Conservation (phyloP, 2,888 invertebrate genomes). For the Campopleginae sp. region DNA sequence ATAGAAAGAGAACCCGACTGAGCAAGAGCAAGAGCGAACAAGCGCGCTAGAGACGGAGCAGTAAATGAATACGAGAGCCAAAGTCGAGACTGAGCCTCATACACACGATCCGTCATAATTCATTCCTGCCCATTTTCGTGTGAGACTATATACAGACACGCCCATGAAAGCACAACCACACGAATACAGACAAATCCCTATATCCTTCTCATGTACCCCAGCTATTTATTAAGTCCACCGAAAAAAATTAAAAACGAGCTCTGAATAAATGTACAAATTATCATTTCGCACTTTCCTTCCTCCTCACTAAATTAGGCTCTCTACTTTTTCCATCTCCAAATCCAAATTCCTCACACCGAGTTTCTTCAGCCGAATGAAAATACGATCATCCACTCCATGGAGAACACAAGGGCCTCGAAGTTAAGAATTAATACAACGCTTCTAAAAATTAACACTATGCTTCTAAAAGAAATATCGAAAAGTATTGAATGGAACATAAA, state of each 20-base stretch:
- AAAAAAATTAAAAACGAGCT: neutral
- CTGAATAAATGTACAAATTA: neutral
- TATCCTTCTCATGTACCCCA: neutral
- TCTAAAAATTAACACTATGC: too few species aligned
- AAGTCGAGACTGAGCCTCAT: slow-evolving; percentile 53
- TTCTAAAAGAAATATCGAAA: too few species aligned
- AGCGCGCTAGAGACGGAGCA: slow-evolving; percentile 53
- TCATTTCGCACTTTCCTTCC: slow-evolving; percentile 7
- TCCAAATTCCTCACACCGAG: neutral
- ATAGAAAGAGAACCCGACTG: slow-evolving; percentile 41
- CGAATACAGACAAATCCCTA: neutral
- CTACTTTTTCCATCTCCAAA: neutral
- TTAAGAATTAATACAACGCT: too few species aligned
- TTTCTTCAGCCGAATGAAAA: neutral
- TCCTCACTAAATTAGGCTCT: neutral
- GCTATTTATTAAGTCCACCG: slow-evolving; percentile 4
- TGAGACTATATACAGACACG: slow-evolving; percentile 27
- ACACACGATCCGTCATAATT: slow-evolving; percentile 62
- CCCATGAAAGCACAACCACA: slow-evolving; percentile 46
- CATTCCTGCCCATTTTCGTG: slow-evolving; percentile 57
- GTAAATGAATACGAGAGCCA: slow-evolving; percentile 65
- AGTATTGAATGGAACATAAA: too few species aligned
- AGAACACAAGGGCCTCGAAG: too few species aligned
- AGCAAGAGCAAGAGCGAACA: slow-evolving; percentile 11
- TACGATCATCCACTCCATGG: neutral